Conservation (phyloP, 2,888 invertebrate species). For the Agriopis leucophaearia region DNA sequence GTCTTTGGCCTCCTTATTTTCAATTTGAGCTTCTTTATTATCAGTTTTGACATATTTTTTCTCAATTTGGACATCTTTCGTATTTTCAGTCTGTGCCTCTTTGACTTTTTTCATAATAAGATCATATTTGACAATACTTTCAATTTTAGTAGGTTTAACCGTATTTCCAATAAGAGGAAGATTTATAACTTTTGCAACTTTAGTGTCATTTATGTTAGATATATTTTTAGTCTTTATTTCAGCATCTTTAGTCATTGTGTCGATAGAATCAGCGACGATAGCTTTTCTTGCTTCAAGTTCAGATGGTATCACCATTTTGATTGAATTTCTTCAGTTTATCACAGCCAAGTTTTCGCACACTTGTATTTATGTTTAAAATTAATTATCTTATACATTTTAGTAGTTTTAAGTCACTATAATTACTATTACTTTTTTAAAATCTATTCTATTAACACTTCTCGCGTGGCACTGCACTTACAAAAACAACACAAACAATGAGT, state of each 20-base stretch:
- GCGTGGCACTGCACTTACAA: not conserved
- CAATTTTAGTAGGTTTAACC: not conserved
- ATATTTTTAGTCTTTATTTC: not conserved
- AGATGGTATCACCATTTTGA: conserved; percentile 17
- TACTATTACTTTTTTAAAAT: not conserved
- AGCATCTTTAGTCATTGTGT: not conserved
- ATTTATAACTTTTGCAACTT: not conserved
- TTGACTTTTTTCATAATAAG: conserved; percentile 2
- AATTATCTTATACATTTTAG: conserved; percentile 8
- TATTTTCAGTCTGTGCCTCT: not conserved
- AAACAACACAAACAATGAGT: not conserved
- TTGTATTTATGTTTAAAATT: conserved; percentile 20
- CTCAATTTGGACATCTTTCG: not conserved
- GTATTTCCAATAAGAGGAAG: conserved; percentile 8
- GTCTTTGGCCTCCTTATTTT: not conserved
- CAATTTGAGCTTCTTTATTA: not conserved
- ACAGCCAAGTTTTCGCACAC: not conserved
- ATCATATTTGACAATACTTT: conserved; percentile 4
- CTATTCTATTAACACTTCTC: not conserved
- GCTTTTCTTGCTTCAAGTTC: conserved; percentile 2
- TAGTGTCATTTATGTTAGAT: not conserved
- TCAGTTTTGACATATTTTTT: not conserved
- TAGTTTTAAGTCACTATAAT: not conserved
- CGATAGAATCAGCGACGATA: not conserved
- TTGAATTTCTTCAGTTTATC: not conserved